Evolutionary conservation across 2,797 vertebrate genomes (phyloP), one percentile per base, ranked within the genome.

Genomic region (Coilia nasus): DNA sequence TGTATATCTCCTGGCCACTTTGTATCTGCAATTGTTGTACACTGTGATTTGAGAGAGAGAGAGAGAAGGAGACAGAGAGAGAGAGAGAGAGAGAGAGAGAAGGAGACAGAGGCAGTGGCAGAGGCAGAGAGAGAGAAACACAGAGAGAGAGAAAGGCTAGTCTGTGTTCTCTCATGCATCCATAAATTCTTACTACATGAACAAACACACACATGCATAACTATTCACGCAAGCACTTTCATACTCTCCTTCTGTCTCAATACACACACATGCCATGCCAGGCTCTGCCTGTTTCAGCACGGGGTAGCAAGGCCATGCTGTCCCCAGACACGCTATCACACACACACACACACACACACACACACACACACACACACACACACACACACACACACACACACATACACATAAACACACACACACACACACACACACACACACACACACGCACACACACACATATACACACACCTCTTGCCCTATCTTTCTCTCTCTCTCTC

Each of bases 271-370:
- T 10, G 10, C 46, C 46, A 47, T 10, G 10, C 46, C 3, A 3
- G 31, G 47, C 83, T 35, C 84, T 54, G 81, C 50, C 81, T 23
- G 57, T 67, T 35, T 57, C 64, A 25, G 75, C 44, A 46, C 59
- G 71, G 56, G 21, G 81, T 11, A 64, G 82, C 71, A 84, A 82
- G 87, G 84, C 57, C 62, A 81, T 78, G 82, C 82, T 85, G 84
- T 82, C 83, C 47, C 80, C 46, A 85, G 9, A 84, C 82, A 85
- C 56, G 12, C 83, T 83, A 71, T 0, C 50, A 54, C 7, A 9
- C 9, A 54, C 50, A 10, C 50, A 54, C 50, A 54, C 50, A 54
- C 50, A 54, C 50, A 54, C 50, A 54, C 50, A 54, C 50, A 54
- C 50, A 54, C 50, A 54, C 50, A 54, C 50, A 54, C 50, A 54